phyloP scores from a whole-genome alignment of 2,113 vertebrate genomes.

The Gobio gobio region DNA sequence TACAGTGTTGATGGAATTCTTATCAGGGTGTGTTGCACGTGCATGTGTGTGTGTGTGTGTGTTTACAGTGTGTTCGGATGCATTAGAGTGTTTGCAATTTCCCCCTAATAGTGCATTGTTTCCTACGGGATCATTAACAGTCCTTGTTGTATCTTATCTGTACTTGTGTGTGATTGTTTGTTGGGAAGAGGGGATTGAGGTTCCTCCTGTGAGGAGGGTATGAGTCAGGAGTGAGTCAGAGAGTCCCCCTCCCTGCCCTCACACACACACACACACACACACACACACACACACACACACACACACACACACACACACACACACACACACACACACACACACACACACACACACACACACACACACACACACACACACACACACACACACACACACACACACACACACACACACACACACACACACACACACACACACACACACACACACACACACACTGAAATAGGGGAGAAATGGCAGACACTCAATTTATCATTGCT shows the following conservation, averaged over 20 bases:
- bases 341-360: conserved; percentile 21
- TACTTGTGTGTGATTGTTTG: conserved; percentile 41
- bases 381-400: conserved; percentile 13
- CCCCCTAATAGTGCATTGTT: background rate
- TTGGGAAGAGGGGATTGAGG: conserved; percentile 31
- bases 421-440: conserved; percentile 10
- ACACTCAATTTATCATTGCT: background rate
- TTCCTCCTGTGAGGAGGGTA: conserved; percentile 44
- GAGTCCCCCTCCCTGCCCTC: background rate
- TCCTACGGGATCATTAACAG: background rate
- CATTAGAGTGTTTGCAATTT: background rate
- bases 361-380: conserved; percentile 3
- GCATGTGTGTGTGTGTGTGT: background rate
- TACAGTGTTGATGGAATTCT: conserved; percentile 41
- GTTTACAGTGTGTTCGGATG: conserved; percentile 14
- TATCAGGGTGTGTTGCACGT: conserved; percentile 14
- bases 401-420: conserved; percentile 1
- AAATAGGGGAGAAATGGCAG: conserved; percentile 13
- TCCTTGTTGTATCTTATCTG: conserved; percentile 27
- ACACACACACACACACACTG: conserved; percentile 24
- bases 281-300: conserved; percentile 30
- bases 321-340: conserved; percentile 32
- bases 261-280: conserved; percentile 1
- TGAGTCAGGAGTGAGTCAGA: conserved; percentile 66
- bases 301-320: conserved; percentile 32